Conservation (phyloP, 2,797 vertebrate genomes). For the Sternotherus odoratus region DNA sequence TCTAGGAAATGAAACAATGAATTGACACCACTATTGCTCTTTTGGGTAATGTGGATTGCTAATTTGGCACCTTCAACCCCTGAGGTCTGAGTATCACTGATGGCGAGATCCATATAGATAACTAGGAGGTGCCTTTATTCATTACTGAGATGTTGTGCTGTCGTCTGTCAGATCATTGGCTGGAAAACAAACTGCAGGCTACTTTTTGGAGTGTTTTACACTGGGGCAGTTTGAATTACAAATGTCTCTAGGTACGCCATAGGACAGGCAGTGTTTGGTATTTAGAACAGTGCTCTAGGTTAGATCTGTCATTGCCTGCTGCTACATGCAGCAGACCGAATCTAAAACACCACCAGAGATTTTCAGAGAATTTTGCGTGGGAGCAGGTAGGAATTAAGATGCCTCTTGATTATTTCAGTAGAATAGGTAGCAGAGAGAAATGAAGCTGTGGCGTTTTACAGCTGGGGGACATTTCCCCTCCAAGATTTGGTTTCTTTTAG, state of each 20-base stretch:
- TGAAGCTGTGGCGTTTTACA: not conserved
- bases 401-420: not conserved
- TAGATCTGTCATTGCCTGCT: fast-evolving
- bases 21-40: not conserved
- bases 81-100: not conserved
- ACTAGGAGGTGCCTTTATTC: fast-evolving
- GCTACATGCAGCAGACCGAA: not conserved
- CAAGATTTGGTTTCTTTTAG: not conserved
- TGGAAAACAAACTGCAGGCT: not conserved
- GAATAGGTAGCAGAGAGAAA: not conserved
- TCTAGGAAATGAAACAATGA: not conserved
- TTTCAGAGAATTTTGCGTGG: not conserved
- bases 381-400: not conserved
- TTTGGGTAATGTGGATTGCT: too few species aligned
- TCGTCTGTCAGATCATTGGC: fast-evolving
- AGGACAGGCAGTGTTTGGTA: not conserved
- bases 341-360: not conserved
- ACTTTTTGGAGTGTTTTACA: not conserved
- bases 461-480: conserved; percentile 8
- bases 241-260: not conserved
- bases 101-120: fast-evolving
- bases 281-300: fast-evolving
- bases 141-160: not conserved
- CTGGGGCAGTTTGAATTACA: not conserved
- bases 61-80: too few species aligned